Base-by-base conservation (phyloP, 2,888 invertebrate species). In the Pachliopta kotzebuea region DNA sequence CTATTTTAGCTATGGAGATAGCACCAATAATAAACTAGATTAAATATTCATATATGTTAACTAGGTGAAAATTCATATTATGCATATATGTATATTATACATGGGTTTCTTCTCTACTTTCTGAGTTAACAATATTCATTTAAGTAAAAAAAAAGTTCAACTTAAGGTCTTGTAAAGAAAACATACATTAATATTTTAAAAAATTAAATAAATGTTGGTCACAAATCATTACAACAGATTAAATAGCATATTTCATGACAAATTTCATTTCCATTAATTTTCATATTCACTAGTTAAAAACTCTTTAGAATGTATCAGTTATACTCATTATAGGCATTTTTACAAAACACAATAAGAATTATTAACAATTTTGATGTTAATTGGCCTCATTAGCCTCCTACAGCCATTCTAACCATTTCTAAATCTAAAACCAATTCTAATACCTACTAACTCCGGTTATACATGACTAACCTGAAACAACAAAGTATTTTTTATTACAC, bases 391-490 rank as follows among this genome's bases (percentile, higher is more conserved):
- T 29, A 60, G 50, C 65, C 56, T 57, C 60, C 60, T 60, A 45
- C n/a, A 52, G 29, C 50, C 45, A 45, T n/a, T 3, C 45, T 45
- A 45, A 45, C 18, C 45, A 18, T 45, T n/a, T 50, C 24, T 56
- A 52, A 29, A 18, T 42, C 56, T 65, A 60, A 54, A 53, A 54
- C 58, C 63, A 49, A 52, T 21, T 26, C 45, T 63, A 63, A 63
- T 21, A 58, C 58, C 58, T 21, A 62, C 63, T 62, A 57, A 56
- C 26, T 53, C 53, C 56, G 53, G 53, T 60, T 60, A 60, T 52
- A 26, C 65, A 60, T 65, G 56, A 60, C 60, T 64, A 57, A 60
- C 60, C 65, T 65, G 65, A 23, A 60, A 60, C 42, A 57, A 3
- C 23, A 31, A 14, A 45, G 2, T 37, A 1, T 11, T 37, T 37